Conservation (phyloP, 1,140 invertebrate species). For the Choristoneura fumiferana region DNA sequence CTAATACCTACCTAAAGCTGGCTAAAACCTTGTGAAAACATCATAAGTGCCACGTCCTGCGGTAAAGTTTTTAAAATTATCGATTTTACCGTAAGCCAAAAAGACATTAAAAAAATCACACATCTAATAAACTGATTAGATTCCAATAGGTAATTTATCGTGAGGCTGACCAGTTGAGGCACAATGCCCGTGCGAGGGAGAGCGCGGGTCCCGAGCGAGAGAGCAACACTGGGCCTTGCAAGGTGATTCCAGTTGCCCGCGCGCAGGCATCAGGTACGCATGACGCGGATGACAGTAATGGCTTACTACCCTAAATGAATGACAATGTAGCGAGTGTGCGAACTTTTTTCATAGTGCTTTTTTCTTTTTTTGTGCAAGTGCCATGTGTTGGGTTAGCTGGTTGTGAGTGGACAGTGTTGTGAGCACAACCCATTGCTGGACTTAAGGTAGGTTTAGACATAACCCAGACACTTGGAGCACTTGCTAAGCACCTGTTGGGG, state of each 20-base stretch:
- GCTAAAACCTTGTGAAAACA: too few relatives aligned
- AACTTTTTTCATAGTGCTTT: too few relatives aligned
- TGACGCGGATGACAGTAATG: neutral
- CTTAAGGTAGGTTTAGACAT: conserved; percentile 19
- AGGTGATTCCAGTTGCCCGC: conserved; percentile 71
- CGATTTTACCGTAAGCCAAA: neutral
- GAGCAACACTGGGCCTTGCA: conserved; percentile 70
- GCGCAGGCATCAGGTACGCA: neutral
- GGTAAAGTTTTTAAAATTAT: too few relatives aligned
- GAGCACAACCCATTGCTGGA: too few relatives aligned
- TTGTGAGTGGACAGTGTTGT: too few relatives aligned
- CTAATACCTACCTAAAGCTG: too few relatives aligned
- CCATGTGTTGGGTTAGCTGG: neutral
- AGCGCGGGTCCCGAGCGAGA: conserved; percentile 50
- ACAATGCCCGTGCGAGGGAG: conserved; percentile 70
- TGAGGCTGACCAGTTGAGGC: conserved; percentile 55
- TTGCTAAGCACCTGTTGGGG: too few relatives aligned
- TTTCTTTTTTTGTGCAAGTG: conserved; percentile 17
- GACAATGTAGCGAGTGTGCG: neutral
- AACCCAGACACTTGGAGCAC: too few relatives aligned
- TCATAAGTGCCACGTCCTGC: too few relatives aligned
- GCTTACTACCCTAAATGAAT: neutral
- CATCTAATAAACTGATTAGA: conserved; percentile 76
- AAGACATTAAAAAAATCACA: conserved; percentile 71
- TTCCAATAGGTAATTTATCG: conserved; percentile 76